A percentile compares a stretch with the other conserved stretches of the same genome.
Evolutionary conservation across 2,797 vertebrate species (phyloP).

Genomic region (Acridotheres tristis): DNA sequence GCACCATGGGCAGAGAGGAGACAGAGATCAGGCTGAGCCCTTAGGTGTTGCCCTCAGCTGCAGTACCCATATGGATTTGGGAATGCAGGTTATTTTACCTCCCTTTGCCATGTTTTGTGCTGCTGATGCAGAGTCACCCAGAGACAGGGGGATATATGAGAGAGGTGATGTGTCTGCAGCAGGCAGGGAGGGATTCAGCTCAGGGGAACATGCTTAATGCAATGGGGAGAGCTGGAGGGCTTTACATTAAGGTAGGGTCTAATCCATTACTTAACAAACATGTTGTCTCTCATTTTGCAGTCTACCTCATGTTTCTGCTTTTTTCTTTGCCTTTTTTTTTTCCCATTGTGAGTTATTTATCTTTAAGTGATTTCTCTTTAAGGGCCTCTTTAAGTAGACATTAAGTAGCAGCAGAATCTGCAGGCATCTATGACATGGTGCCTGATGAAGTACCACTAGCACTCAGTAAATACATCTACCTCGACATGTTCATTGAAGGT

Average conservation of each 20-base stretch:
- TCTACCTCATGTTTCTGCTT: background rate
- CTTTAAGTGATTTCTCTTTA: background rate
- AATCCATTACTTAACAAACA: background rate
- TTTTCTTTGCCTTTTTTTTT: background rate
- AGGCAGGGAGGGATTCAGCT: background rate
- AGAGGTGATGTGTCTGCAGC: background rate
- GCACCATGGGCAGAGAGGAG: fast-evolving
- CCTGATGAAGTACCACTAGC: background rate
- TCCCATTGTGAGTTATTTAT: background rate
- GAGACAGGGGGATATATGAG: background rate
- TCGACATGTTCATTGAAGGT: background rate
- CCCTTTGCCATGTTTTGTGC: background rate
- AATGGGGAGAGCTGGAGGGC: background rate
- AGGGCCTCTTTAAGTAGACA: background rate
- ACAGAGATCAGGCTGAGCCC: background rate
- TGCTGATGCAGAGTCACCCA: background rate
- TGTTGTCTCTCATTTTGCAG: background rate
- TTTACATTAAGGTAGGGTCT: background rate
- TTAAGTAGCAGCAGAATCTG: background rate
- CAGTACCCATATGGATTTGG: fast-evolving
- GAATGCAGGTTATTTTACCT: background rate
- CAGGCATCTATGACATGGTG: background rate
- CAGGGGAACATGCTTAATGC: background rate
- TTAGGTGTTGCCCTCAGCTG: fast-evolving
- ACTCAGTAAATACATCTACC: background rate